phyloP scores from a whole-genome alignment of 2,888 invertebrate species.

The Coleophora deauratella region DNA sequence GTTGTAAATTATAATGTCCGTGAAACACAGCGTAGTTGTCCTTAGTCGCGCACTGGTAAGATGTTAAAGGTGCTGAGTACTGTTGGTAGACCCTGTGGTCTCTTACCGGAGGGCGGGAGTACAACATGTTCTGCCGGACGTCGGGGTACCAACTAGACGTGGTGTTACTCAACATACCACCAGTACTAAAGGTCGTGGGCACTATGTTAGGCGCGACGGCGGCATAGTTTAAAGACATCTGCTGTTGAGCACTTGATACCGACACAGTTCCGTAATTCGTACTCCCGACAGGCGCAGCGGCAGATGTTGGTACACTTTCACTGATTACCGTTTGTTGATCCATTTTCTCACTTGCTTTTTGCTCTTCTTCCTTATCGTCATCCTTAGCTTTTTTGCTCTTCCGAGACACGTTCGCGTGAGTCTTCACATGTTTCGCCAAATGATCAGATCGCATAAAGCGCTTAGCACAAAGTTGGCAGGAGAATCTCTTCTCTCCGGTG shows the following conservation, averaged over 20 bases:
- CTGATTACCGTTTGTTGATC: constrained; percentile 19
- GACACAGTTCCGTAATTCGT: constrained; percentile 50
- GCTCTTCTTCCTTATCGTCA: constrained; percentile 55
- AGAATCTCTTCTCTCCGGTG: constrained; percentile 91
- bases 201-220: constrained; percentile 42
- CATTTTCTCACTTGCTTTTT: constrained; percentile 29
- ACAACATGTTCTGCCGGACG: constrained; percentile 47
- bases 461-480: constrained; percentile 90
- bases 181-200: constrained; percentile 18
- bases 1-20: constrained; percentile 65
- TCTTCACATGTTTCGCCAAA: constrained; percentile 93
- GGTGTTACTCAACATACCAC: constrained; percentile 14
- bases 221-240: constrained; percentile 45
- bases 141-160: constrained; percentile 51
- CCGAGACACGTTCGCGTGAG: constrained; percentile 80
- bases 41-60: constrained; percentile 63
- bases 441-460: constrained; percentile 95
- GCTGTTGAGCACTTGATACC: constrained; percentile 30
- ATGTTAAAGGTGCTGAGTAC: constrained; percentile 43
- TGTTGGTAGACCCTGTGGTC: constrained; percentile 58
- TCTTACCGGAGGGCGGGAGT: constrained; percentile 40
- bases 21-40: constrained; percentile 66
- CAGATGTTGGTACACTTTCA: constrained; percentile 8
- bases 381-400: constrained; percentile 59
- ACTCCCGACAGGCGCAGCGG: constrained; percentile 35